Evolutionary conservation across 2,888 invertebrate species (phyloP).

Genomic region (Tinea trinotella): DNA sequence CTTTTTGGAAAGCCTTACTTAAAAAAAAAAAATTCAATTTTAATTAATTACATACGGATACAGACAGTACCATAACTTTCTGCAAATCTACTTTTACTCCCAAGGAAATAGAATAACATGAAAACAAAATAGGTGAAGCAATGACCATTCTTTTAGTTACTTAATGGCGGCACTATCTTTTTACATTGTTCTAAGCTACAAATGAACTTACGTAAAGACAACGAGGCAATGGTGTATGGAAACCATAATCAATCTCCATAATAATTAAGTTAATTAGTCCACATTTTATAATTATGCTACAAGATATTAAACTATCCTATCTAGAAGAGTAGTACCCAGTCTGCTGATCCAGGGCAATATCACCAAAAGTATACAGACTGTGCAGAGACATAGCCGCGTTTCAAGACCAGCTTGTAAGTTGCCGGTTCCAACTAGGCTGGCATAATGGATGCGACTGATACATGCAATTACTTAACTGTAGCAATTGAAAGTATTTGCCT

Average conservation of each 20-base stretch:
- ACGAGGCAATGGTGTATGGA: slow-evolving; percentile 56
- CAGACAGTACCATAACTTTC: slow-evolving; percentile 45
- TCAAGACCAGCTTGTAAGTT: no score
- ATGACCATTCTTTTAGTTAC: slow-evolving; percentile 58
- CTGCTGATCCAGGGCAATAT: no score
- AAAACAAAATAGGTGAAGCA: slow-evolving; percentile 58
- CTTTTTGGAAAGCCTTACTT: not conserved
- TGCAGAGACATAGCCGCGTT: no score
- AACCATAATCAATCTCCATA: not conserved
- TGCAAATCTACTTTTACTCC: slow-evolving; percentile 30
- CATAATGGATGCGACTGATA: no score
- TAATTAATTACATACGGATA: slow-evolving; percentile 15
- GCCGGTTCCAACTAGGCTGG: no score
- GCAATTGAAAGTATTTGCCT: no score
- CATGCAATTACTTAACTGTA: no score
- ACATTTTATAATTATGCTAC: no score
- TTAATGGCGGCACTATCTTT: slow-evolving; percentile 52
- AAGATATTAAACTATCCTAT: no score
- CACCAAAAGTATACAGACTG: no score
- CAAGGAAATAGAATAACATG: slow-evolving; percentile 44
- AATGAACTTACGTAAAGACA: slow-evolving; percentile 51
- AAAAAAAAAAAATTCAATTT: not conserved
- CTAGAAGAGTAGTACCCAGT: no score
- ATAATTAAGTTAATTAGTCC: not conserved
- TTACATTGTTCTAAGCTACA: slow-evolving; percentile 50